Evolutionary conservation across 2,113 vertebrate genomes (phyloP), one percentile per base, ranked within the genome.

Genomic region (Colinus virginianus): DNA sequence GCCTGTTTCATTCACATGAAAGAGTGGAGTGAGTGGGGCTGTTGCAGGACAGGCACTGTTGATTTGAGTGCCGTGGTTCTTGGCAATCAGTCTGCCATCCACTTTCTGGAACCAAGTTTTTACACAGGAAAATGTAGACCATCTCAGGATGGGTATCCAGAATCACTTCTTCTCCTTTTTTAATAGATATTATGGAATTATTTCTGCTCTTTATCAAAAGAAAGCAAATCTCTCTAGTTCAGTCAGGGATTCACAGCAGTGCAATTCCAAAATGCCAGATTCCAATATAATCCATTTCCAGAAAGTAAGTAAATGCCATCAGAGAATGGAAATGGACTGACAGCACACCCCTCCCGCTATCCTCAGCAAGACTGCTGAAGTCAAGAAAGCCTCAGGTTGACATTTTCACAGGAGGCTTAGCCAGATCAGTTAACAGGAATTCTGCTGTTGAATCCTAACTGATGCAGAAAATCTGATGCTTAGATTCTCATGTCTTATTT

Each of bases 401-500:
- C n/a, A 56, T 78, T 94, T 81, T 72, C 58, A 84, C 48, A 86
- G 63, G 63, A 61, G 75, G 68, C 55, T 94, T 78, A 96, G 74
- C 46, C 62, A 88, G 70, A 66, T 87, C 74, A 79, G 38, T 95
- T 87, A 72, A 78, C 36, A 75, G 71, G 59, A 94, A 82, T 92
- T 88, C 64, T 90, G 78, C 59, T 69, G 36, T 40, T 87, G 58
- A 74, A 87, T 89, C 84, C 58, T 13, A 5, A 13, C 53, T 79
- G 74, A 86, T 77, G 28, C 68, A 84, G 58, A 88, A 90, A 87
- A 95, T 78, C 84, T 71, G 84, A 89, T 82, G 92, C 49, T 93
- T 84, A 61, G 71, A 92, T 85, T 85, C 84, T 88, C 84, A 20
- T 87, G 55, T 94, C 93, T 85, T 85, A 63, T 63, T 87, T 90